Percentiles rank a stretch among this genome's conserved stretches.
Evolutionary conservation across 53 echinoderm and acorn worm species (phyloP).

Genomic region (Echinarachnius parma): DNA sequence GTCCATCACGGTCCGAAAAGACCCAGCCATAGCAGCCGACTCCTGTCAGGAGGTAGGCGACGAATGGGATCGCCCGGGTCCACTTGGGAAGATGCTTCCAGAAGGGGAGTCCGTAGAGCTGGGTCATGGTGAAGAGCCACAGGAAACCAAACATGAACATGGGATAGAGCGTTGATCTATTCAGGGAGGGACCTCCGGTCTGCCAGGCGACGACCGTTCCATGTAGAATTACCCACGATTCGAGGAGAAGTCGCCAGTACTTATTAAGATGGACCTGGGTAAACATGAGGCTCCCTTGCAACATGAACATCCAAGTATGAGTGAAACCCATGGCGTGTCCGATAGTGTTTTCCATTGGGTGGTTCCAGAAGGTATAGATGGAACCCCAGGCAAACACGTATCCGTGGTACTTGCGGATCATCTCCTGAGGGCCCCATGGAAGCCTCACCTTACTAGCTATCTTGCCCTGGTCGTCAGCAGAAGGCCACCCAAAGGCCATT

Average conservation of each 20-base stretch:
- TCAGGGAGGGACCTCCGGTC: slow-evolving; percentile 24
- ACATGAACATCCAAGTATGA: slow-evolving; percentile 49
- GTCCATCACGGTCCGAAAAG: slow-evolving; percentile 53
- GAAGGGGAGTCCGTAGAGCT: slow-evolving; percentile 40
- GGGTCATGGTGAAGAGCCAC: slow-evolving; percentile 49
- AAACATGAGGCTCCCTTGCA: slow-evolving; percentile 62
- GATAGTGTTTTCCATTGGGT: slow-evolving; percentile 62
- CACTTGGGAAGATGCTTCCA: slow-evolving; percentile 50
- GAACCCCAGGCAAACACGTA: slow-evolving; percentile 55
- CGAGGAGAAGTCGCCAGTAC: slow-evolving; percentile 58
- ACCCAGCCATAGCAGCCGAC: slow-evolving; percentile 32
- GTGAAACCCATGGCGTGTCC: slow-evolving; percentile 41
- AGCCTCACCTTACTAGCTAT: slow-evolving; percentile 34
- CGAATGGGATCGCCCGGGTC: slow-evolving; percentile 17
- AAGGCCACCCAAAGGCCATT: slow-evolving; percentile 56
- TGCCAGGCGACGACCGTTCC: slow-evolving; percentile 51
- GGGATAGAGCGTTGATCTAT: slow-evolving; percentile 30
- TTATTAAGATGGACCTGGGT: slow-evolving; percentile 63
- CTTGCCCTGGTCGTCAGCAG: slow-evolving; percentile 8
- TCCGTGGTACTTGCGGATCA: slow-evolving; percentile 49
- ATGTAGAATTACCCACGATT: slow-evolving; percentile 54
- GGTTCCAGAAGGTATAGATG: slow-evolving; percentile 56
- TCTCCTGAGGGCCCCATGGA: slow-evolving; percentile 20
- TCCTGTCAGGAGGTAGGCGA: neutral
- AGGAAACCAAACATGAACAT: slow-evolving; percentile 55